These are phyloP conservation scores for Triplophysa siluroides DNA, from an alignment of 2,113 vertebrate species.

Conservation along the genomic window DNA sequence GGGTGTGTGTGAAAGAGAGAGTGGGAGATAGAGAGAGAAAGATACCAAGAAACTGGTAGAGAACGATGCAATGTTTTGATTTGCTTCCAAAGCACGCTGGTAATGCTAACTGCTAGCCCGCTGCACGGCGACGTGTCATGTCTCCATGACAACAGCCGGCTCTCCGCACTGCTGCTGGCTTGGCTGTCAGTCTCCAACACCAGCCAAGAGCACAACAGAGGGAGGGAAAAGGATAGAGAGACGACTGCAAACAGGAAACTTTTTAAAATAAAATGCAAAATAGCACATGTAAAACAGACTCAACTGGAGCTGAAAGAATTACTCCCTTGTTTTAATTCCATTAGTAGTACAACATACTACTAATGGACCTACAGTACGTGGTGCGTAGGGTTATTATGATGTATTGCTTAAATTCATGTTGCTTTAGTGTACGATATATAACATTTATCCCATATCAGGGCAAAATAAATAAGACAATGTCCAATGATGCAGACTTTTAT, in stretches of 20 bases:
- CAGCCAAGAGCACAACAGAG: conserved; percentile 28
- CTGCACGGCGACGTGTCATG: conserved; percentile 38
- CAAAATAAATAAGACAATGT: too few species aligned
- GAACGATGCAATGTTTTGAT: background rate
- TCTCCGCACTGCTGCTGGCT: conserved; percentile 23
- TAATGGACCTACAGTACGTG: too few species aligned
- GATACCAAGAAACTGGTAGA: background rate
- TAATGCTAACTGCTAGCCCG: conserved; percentile 40
- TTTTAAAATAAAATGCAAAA: conserved; percentile 23
- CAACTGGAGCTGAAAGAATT: background rate
- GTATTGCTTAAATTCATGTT: too few species aligned
- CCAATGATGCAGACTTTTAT: too few species aligned
- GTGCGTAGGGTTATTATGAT: background rate
- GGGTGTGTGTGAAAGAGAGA: conserved; percentile 4
- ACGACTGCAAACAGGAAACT: background rate
- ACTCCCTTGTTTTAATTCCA: background rate
- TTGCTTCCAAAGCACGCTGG: conserved; percentile 46
- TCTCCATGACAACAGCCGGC: conserved; percentile 48
- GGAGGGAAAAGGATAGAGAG: conserved; percentile 15
- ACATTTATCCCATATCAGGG: too few species aligned
- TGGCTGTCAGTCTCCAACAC: conserved; percentile 38
- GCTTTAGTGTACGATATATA: too few species aligned
- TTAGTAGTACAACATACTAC: background rate
- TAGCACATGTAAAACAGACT: conserved; percentile 2
- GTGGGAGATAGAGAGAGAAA: background rate